Evolutionary conservation across 2,113 vertebrate species (phyloP).

Genomic region (Oryzias curvinotus): DNA sequence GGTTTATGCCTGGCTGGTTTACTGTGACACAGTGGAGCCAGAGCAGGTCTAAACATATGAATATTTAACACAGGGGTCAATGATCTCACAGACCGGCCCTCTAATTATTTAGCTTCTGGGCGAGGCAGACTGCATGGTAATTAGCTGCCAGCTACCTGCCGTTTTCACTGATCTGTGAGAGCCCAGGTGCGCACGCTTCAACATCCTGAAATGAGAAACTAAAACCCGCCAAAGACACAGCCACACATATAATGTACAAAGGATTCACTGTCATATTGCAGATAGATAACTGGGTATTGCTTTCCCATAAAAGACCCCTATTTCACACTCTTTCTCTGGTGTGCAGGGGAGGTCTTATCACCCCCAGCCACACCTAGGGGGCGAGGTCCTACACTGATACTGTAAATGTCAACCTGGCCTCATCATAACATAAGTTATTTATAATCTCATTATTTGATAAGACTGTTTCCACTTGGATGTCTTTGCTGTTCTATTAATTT

Average conservation of each 20-base stretch:
- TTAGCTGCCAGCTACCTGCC: slow-evolving; percentile 65
- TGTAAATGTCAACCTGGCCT: slow-evolving; percentile 75
- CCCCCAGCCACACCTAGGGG: slow-evolving; percentile 65
- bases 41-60: slow-evolving; percentile 83
- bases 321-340: slow-evolving; percentile 72
- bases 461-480: slow-evolving; percentile 76
- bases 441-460: slow-evolving; percentile 85
- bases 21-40: slow-evolving; percentile 80
- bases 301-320: slow-evolving; percentile 75
- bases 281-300: slow-evolving; percentile 72
- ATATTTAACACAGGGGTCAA: slow-evolving; percentile 82
- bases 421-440: slow-evolving; percentile 84
- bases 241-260: slow-evolving; percentile 47
- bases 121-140: slow-evolving; percentile 78
- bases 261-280: slow-evolving; percentile 55
- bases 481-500: slow-evolving; percentile 77
- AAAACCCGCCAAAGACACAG: slow-evolving; percentile 36
- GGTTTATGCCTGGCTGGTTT: slow-evolving; percentile 78
- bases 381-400: slow-evolving; percentile 69
- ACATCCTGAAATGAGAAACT: slow-evolving; percentile 42
- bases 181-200: slow-evolving; percentile 35
- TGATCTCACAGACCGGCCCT: slow-evolving; percentile 82
- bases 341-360: slow-evolving; percentile 70
- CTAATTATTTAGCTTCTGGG: slow-evolving; percentile 83
- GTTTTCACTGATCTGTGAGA: slow-evolving; percentile 22